Conservation (phyloP, 2,113 vertebrate genomes). For the Quiscalus mexicanus region DNA sequence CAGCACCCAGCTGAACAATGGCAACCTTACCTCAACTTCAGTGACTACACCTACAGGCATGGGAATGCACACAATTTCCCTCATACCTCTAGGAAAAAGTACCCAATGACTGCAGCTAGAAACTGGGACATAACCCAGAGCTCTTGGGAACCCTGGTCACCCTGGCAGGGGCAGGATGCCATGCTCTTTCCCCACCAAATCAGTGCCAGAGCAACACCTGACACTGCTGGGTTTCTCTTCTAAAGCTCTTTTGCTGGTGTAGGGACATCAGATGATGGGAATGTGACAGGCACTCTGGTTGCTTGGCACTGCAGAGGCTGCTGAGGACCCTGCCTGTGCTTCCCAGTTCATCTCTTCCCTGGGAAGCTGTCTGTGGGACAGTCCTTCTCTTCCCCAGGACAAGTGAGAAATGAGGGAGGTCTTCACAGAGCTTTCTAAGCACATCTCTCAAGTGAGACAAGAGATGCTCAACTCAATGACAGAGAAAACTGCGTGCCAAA, state of each 20-base stretch:
- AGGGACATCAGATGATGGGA: neutral
- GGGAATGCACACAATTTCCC: neutral
- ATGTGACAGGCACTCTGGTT: neutral
- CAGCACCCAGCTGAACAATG: neutral
- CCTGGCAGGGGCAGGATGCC: neutral
- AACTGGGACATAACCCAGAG: neutral
- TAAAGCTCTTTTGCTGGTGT: neutral
- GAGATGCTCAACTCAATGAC: neutral
- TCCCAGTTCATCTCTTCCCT: neutral
- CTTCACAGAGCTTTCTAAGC: neutral
- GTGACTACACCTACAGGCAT: neutral
- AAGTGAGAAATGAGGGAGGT: neutral
- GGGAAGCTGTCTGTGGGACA: neutral
- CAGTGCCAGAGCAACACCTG: neutral
- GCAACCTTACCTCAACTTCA: neutral
- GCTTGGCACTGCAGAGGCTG: rapidly evolving
- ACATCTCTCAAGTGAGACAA: neutral
- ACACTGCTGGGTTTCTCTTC: neutral
- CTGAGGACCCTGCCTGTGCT: neutral
- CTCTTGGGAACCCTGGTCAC: neutral
- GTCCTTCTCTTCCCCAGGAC: neutral
- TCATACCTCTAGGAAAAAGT: neutral
- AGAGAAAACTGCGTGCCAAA: neutral
- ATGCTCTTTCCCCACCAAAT: neutral
- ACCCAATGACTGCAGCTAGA: neutral